Evolutionary conservation across 2,797 vertebrate species (phyloP), one percentile per base, ranked within the genome.

Genomic region (Spea hammondii): DNA sequence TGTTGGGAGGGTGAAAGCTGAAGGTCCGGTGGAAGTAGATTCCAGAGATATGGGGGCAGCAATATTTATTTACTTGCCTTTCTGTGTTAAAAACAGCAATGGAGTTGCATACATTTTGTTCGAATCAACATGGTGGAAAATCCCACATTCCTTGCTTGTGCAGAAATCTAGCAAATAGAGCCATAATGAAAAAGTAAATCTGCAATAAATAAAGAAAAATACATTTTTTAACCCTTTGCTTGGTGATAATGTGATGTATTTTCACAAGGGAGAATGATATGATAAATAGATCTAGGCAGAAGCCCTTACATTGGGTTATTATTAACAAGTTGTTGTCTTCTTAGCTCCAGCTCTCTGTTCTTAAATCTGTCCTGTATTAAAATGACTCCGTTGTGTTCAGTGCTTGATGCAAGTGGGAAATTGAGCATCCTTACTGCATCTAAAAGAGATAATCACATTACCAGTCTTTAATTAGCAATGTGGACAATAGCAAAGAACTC

Each of bases 101-200:
- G 95, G 89, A 1, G 94, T 94, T 83, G 87, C 87, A 5, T 92
- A 98, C 80, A 83, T 86, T 79, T 88, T 91, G 68, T 89, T 87
- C 0, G 83, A 76, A 84, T 94, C 90, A 59, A 97, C 83, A 70
- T 96, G 95, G 88, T 96, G 95, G 79, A 99, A 84, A 86, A 98
- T 92, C 48, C 94, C 94, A 78, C 96, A 96, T 76, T 90, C 85
- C 32, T 79, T 84, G 74, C 84, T 77, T 76, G 87, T 87, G 88
- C 97, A 98, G 87, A 91, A 83, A 83, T 85, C 88, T 78, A 95
- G 89, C 71, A 98, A 92, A 91, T 95, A 99, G n/a, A 99, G 86
- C 96, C 97, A 98, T 87, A 95, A 74, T 5, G 96, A 98, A 85
- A 97, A 50, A 0, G 95, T 90, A 88, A 94, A 90, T 87, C 96